phyloP scores from a whole-genome alignment of 2,888 invertebrate species.

The Xylophagus ater region DNA sequence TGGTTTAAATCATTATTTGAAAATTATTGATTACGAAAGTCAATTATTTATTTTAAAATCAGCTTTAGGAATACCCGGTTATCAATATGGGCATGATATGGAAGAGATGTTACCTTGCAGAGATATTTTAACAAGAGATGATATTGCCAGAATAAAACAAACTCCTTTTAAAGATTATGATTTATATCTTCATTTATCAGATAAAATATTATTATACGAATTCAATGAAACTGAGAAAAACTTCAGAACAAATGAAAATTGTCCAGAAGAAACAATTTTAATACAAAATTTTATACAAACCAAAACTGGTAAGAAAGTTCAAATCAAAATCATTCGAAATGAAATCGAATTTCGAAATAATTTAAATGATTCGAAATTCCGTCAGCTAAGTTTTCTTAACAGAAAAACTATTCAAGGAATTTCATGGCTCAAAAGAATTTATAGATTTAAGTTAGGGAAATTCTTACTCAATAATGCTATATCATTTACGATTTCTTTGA shows the following conservation, averaged over 20 bases:
- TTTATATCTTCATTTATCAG: slow-evolving; percentile 6
- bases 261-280: slow-evolving; percentile 1
- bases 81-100: slow-evolving; percentile 17
- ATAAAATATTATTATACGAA: slow-evolving; percentile 10
- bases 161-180: slow-evolving; percentile 3
- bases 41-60: slow-evolving; percentile 15
- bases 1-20: slow-evolving; percentile 14
- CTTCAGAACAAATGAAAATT: neutral
- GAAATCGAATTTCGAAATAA: slow-evolving; percentile 10
- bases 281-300: slow-evolving; percentile 1
- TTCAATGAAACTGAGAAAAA: slow-evolving; percentile 1
- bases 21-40: slow-evolving; percentile 14
- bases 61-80: slow-evolving; percentile 17
- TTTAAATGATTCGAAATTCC: slow-evolving; percentile 15
- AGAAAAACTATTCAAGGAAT: too few species aligned
- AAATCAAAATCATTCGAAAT: slow-evolving; percentile 9
- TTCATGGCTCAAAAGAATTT: too few species aligned
- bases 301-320: neutral
- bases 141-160: slow-evolving; percentile 7
- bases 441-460: too few species aligned
- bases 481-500: too few species aligned
- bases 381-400: slow-evolving; percentile 11
- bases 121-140: slow-evolving; percentile 15
- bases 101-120: slow-evolving; percentile 8
- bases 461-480: too few species aligned